Evolutionary conservation across 2,888 invertebrate genomes (phyloP), one percentile per base, ranked within the genome.

Genomic region (Ctenicera cuprea): DNA sequence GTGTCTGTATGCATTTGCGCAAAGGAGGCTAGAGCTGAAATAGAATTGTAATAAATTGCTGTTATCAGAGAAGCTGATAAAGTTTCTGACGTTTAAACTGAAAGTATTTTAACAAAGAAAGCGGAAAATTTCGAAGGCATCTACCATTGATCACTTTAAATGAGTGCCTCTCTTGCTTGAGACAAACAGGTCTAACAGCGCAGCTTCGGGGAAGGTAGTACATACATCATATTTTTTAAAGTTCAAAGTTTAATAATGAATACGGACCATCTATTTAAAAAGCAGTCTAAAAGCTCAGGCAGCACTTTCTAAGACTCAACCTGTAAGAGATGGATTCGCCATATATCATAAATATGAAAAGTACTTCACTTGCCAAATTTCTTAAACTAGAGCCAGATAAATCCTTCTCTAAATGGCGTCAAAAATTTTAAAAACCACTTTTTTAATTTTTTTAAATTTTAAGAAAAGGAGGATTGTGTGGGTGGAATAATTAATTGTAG

Each of bases 81-180:
- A 69, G 59, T 59, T 69, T 62, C 69, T 59, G 67, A 59, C 67
- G 38, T 52, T 69, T 61, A 50, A 62, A 62, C 62, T 61, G 45
- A 43, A 48, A 45, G 61, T 69, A 69, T 61, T 69, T 33, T 69
- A 69, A 62, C 69, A 69, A 69, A 69, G 69, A 59, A 69, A 69
- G 61, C 69, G 69, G 69, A 69, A 69, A 61, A 69, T 69, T 69
- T 68, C 50, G 69, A 69, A 50, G 69, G 61, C 69, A 62, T 62
- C 61, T 62, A 61, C 48, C 69, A 69, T 69, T 69, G 69, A 69
- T 69, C 69, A 69, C 69, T 69, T 69, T 69, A 69, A 69, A 69
- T 62, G 69, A 62, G 69, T 69, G 69, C 69, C 54, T 68, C 48
- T 69, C 61, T 69, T 69, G 69, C 59, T 69, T 69, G 69, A 69